A percentile compares a stretch with the other conserved stretches of the same genome.
phyloP scores from a whole-genome alignment of 2,888 invertebrate genomes.

The Parapristionchus giblindavisi region DNA sequence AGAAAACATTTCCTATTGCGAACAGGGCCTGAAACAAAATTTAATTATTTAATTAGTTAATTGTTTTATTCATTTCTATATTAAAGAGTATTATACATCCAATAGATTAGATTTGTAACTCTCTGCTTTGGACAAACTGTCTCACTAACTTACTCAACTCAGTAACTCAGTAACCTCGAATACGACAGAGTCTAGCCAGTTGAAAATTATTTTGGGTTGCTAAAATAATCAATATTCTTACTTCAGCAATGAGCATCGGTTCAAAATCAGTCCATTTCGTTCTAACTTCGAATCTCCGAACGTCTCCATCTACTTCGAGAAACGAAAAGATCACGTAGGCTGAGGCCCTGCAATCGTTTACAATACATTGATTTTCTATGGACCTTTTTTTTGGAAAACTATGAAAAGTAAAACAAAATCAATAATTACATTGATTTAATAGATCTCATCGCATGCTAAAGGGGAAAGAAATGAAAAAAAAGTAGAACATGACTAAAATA shows the following conservation, averaged over 20 bases:
- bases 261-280: slow-evolving; percentile 73
- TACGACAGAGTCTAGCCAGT: background rate
- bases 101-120: no score
- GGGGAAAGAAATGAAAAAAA: background rate
- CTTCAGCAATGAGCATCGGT: slow-evolving; percentile 74
- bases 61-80: background rate
- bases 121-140: no score
- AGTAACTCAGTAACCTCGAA: no score
- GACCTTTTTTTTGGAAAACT: no score
- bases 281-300: slow-evolving; percentile 64
- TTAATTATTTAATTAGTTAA: background rate
- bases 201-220: slow-evolving; percentile 29
- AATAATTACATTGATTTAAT: no score
- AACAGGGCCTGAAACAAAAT: slow-evolving; percentile 69
- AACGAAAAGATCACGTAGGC: slow-evolving; percentile 26
- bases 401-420: no score
- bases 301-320: background rate
- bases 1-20: slow-evolving; percentile 75
- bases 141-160: no score
- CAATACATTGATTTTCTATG: no score
- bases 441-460: no score
- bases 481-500: no score
- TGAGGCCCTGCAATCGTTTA: slow-evolving; percentile 27
- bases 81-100: background rate
- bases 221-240: slow-evolving; percentile 55